phyloP scores from a whole-genome alignment of 1,140 invertebrate species.

The Apis cerana region DNA sequence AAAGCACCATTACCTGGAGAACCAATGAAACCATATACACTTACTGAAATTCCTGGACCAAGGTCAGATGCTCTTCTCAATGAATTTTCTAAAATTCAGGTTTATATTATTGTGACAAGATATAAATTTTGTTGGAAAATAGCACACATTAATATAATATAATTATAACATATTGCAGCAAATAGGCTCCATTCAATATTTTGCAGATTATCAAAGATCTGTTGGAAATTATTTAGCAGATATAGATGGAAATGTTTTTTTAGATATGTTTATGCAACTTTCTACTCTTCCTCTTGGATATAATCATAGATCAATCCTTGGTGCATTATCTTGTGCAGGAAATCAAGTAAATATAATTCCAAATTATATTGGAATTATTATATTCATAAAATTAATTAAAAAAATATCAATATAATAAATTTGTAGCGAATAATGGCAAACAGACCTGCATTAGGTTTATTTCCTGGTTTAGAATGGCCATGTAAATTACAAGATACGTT shows the following conservation, averaged over 20 bases:
- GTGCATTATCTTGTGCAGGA: slow-evolving; percentile 19
- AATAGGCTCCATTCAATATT: slow-evolving; percentile 39
- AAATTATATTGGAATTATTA: slow-evolving; percentile 7
- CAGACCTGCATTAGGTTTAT: slow-evolving; percentile 41
- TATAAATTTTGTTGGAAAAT: neutral
- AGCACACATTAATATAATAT: neutral
- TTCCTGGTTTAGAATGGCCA: slow-evolving; percentile 41
- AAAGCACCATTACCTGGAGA: slow-evolving; percentile 45
- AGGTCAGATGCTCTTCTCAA: slow-evolving; percentile 29
- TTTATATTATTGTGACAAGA: slow-evolving; percentile 11
- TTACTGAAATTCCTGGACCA: slow-evolving; percentile 42
- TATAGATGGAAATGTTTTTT: slow-evolving; percentile 45
- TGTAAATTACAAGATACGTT: slow-evolving; percentile 34
- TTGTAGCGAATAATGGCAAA: slow-evolving; percentile 46
- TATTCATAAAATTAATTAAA: neutral
- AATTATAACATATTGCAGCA: slow-evolving; percentile 31
- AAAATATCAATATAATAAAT: neutral
- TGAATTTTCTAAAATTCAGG: slow-evolving; percentile 45
- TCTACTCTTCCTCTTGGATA: slow-evolving; percentile 28
- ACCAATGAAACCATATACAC: slow-evolving; percentile 36
- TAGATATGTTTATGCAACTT: slow-evolving; percentile 43
- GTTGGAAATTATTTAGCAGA: slow-evolving; percentile 47
- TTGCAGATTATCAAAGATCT: slow-evolving; percentile 42
- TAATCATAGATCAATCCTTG: slow-evolving; percentile 27
- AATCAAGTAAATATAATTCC: slow-evolving; percentile 24